Base-by-base conservation (phyloP, 1,140 invertebrate genomes). In the Planococcus citri region DNA sequence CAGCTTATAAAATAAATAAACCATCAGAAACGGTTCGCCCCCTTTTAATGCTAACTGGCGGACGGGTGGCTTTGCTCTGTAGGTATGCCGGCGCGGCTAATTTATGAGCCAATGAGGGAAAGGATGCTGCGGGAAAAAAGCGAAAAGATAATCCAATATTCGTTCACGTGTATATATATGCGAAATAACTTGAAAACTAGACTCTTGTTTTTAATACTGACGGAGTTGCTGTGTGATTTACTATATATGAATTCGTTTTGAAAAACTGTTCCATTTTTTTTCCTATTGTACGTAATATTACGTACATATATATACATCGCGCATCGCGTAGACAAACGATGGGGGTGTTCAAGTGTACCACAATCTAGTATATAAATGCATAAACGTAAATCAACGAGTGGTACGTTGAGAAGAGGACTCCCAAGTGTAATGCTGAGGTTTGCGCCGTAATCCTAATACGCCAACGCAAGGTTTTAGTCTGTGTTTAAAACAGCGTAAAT, bases 1-100 rank as follows among this genome's bases (percentile, higher is more conserved):
- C 60, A 27, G 60, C 60, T 64, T 64, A 64, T 64, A 64, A 64
- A 64, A 64, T 64, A 64, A 64, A 64, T 64, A 64, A 64, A 64
- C 60, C 60, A 64, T 64, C 60, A 64, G 60, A 64, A 64, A 64
- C 60, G 60, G 60, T 64, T 64, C 60, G 60, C 60, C 60, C 20
- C 60, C 21, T 20, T 64, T 27, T 64, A 24, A 64, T 27, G 21
- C 60, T 64, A 64, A 27, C 25, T 25, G 60, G 25, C 60, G 25
- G 25, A 64, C 60, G 60, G 60, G 60, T 64, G 60, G 60, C 20
- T 64, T 64, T 64, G 10, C 60, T 20, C 60, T 25, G 60, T 64
- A 64, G 60, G 60, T 64, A 27, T 64, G 60, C 60, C 60, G 60
- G 21, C 22, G 21, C 21, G 60, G 60, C 60, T 64, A 64, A 64